Evolutionary conservation across 2,113 vertebrate species (phyloP), one percentile per base, ranked within the genome.

Genomic region (Elephas maximus): DNA sequence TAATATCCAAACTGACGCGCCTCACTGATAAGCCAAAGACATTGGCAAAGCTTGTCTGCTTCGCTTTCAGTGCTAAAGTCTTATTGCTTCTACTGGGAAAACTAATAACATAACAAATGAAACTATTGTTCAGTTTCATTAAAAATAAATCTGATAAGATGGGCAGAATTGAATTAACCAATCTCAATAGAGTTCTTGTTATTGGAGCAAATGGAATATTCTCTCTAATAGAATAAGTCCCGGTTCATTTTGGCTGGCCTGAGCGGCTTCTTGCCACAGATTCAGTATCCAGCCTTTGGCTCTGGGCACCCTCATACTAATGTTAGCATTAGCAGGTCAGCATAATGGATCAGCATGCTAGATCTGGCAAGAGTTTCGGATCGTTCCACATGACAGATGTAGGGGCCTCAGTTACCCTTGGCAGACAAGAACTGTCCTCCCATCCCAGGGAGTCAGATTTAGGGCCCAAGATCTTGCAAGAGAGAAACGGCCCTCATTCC

Each of bases 121-220:
- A 99, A 98, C 98, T 98, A 98, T 98, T 98, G 98, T 98, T 99
- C 98, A 95, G 98, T 99, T 99, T 99, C 98, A 99, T 99, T 99
- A 99, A 98, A 98, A 98, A 98, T 98, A 98, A 99, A 99, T 98
- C 98, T 98, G 98, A 99, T 99, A 99, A 99, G 98, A 98, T 97
- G 96, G 97, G 97, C 96, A 97, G 98, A 99, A 98, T 98, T 99
- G 98, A 99, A 98, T 99, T 98, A 98, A 95, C 98, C 98, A 94
- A 92, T 98, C 98, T 98, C 98, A 97, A 94, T 89, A 98, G 98
- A 98, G 98, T 98, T 98, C 97, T 96, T 0, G 88, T 98, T 98
- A 98, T 97, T 98, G 98, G 97, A 98, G 96, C 97, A 97, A 97
- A 98, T 90, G 82, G 97, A 98, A 96, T 98, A 98, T 97, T 90